Evolutionary conservation across 2,888 invertebrate species (phyloP).

Genomic region (Leucophenga maculata): DNA sequence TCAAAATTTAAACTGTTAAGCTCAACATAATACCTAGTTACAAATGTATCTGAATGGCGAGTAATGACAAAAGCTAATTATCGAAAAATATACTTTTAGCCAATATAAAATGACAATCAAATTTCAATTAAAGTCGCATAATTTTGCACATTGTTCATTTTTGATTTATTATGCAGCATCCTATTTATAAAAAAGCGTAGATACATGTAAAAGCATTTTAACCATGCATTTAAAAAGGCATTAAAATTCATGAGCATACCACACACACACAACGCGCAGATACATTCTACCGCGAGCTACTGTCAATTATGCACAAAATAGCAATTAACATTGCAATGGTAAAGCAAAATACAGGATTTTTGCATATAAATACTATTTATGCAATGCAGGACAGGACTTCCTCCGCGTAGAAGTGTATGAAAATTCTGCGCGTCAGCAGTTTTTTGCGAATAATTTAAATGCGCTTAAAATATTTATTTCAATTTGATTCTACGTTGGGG

Average conservation of each 20-base stretch:
- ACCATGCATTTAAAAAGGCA: slow-evolving; percentile 9
- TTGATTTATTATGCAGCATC: slow-evolving; percentile 17
- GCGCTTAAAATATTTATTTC: slow-evolving; percentile 35
- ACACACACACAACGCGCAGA: not conserved
- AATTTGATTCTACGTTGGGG: slow-evolving; percentile 5
- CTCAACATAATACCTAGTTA: no score
- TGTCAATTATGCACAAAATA: slow-evolving; percentile 58
- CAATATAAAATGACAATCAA: slow-evolving; percentile 2
- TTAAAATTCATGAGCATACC: slow-evolving; percentile 17
- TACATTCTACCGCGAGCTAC: slow-evolving; percentile 39
- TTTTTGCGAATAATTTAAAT: slow-evolving; percentile 32
- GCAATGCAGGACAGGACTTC: not conserved
- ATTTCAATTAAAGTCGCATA: slow-evolving; percentile 13
- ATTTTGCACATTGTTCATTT: slow-evolving; percentile 5
- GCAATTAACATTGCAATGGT: slow-evolving; percentile 54
- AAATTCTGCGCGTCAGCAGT: not conserved
- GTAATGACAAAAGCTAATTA: not conserved
- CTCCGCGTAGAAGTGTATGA: no score
- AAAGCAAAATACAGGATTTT: not conserved
- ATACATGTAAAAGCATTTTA: slow-evolving; percentile 8
- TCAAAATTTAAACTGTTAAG: no score
- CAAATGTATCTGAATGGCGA: no score
- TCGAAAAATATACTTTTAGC: not conserved
- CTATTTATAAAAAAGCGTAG: not conserved
- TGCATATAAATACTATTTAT: slow-evolving; percentile 1